Base-by-base conservation (phyloP, 2,888 invertebrate genomes). In the Dicycla oo region DNA sequence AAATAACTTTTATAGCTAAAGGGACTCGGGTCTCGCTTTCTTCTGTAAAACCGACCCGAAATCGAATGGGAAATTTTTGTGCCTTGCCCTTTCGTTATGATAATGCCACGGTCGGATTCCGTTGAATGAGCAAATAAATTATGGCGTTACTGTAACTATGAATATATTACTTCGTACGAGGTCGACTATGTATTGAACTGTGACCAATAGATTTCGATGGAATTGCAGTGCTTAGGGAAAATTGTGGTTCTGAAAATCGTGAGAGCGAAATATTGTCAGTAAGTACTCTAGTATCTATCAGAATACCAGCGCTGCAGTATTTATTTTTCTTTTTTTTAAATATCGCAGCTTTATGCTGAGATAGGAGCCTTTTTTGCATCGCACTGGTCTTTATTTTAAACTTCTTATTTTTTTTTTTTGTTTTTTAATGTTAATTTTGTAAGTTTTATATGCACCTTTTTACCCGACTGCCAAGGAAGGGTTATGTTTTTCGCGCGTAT, bases 71-170 rank as follows among this genome's bases (percentile, higher is more conserved):
- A 65, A 58, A 70, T 79, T 89, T 90, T 88, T 89, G 87, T 90
- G 88, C 86, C 86, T 88, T 81, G 73, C 84, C 87, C 87, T 91
- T 76, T 89, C 90, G 91, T 89, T 91, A 92, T 91, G 91, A 86
- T 91, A 91, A 92, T 91, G 77, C 80, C 76, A 87, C 73, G 83
- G 73, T 76, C 73, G 90, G 87, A 88, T 86, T 87, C 84, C 78
- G 86, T 75, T 75, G 86, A 83, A 84, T 79, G 79, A 75, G 73
- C 75, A 78, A 88, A 90, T 91, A 91, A 88, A 91, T 91, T 89
- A 89, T 82, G 87, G 86, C 75, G 80, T 73, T 63, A 78, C 85
- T 86, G 80, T 86, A 82, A 85, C 86, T 86, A 87, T 89, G 88
- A 90, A 90, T 90, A 88, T 87, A 90, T 88, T 87, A 69, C 69